A percentile compares a stretch with the other conserved stretches of the same genome.
Conservation (phyloP, 2,888 invertebrate genomes). For the Callimorpha dominula region DNA sequence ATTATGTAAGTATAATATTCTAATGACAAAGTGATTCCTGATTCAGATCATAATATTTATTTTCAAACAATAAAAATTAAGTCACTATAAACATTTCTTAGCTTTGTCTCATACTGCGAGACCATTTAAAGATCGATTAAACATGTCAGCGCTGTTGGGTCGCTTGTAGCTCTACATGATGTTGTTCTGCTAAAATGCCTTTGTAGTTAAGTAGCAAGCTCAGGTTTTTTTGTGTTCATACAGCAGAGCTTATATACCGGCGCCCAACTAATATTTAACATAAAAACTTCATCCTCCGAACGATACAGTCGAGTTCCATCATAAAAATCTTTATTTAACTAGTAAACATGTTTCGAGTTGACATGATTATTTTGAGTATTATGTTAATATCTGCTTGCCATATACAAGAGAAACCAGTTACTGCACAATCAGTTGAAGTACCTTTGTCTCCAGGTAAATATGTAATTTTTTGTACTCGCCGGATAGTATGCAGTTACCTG, state of each 20-base stretch:
- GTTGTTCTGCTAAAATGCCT: conserved; percentile 64
- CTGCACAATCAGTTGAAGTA: conserved; percentile 67
- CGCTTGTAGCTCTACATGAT: conserved; percentile 42
- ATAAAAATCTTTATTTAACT: neutral
- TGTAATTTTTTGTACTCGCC: neutral
- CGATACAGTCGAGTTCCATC: conserved; percentile 15
- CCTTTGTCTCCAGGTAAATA: conserved; percentile 71
- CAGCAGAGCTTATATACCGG: conserved; percentile 35
- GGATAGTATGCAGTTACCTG: neutral
- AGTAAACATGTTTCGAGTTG: conserved; percentile 54
- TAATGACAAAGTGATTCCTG: neutral
- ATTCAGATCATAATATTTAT: neutral
- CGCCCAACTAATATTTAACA: conserved; percentile 25
- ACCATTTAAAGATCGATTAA: conserved; percentile 51
- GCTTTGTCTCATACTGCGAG: conserved; percentile 24
- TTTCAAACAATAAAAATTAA: neutral
- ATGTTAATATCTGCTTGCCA: conserved; percentile 59
- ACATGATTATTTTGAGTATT: conserved; percentile 51
- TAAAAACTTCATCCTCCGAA: conserved; percentile 26
- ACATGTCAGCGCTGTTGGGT: conserved; percentile 51
- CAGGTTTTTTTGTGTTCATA: neutral
- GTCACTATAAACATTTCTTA: neutral
- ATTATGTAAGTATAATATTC: neutral
- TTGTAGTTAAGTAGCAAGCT: conserved; percentile 52
- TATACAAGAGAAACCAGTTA: conserved; percentile 62